Conservation (phyloP, 2,888 invertebrate genomes). For the Dyspetes luteomarginatus region DNA sequence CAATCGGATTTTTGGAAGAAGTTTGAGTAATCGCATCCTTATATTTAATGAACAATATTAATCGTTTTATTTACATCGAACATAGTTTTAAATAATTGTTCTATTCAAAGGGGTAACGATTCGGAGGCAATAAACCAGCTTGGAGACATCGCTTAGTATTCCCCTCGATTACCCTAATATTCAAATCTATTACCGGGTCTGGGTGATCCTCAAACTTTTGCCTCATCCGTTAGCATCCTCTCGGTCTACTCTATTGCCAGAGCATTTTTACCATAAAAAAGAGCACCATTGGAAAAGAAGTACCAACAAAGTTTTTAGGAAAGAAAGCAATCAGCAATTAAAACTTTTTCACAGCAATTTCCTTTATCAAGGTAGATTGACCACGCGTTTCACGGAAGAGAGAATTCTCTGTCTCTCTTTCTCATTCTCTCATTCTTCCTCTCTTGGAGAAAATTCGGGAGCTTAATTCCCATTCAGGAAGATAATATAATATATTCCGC, state of each 20-base stretch:
- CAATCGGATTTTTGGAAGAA: too few species aligned
- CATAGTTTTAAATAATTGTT: too few species aligned
- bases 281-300: neutral
- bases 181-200: conserved; percentile 10
- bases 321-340: conserved; percentile 76
- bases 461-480: conserved; percentile 31
- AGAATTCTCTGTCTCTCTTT: conserved; percentile 63
- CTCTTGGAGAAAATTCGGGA: neutral
- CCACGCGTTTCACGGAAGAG: conserved; percentile 67
- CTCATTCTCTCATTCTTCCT: conserved; percentile 44
- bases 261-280: neutral
- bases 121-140: neutral
- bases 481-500: conserved; percentile 15
- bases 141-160: neutral
- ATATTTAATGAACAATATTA: too few species aligned
- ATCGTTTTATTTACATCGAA: too few species aligned
- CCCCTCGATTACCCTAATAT: conserved; percentile 13
- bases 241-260: neutral
- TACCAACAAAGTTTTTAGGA: conserved; percentile 14
- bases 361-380: conserved; percentile 72
- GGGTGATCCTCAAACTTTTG: conserved; percentile 11
- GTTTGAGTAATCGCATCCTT: too few species aligned
- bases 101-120: too few species aligned
- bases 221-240: neutral
- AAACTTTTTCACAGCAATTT: conserved; percentile 74